Base-by-base conservation (phyloP, 2,113 vertebrate genomes). In the Oryzias javanicus region DNA sequence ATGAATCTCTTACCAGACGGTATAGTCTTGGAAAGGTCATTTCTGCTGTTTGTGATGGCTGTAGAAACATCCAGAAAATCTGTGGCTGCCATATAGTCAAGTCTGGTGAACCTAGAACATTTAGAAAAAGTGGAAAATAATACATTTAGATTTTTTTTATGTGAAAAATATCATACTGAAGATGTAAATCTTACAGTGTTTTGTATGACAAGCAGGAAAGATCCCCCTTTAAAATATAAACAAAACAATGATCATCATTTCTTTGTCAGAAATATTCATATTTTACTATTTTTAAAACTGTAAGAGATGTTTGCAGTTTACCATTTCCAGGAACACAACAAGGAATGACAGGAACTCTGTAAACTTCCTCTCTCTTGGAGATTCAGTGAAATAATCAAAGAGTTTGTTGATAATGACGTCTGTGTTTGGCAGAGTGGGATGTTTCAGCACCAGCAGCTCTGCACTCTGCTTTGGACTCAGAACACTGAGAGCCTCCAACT, bases 111-210 rank as follows among this genome's bases (percentile, higher is more conserved):
- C 29, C 89, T 90, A 61, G 0, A 72, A 22, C 7, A 60, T 35
- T 8, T 3, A 35, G 10, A 35, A 35, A 10, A 12, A 35, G 35
- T 35, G 2, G 8, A 35, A 35, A 35, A 35, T 35, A 1, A 35
- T 8, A 29, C 3, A 27, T 27, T 5, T 27, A 12, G 1, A 2
- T 35, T 35, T 35, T 35, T 12, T 6, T 7, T 1, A 29, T 3
- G 1, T 35, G 35, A 35, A 35, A 12, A 3, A 12, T 35, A 13
- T 35, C 3, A 12, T 12, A 27, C 22, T 22, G 10, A 35, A 35
- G 8, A 35, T 35, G 22, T 55, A n/a, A 66, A 80, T 35, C 89
- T 85, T 35, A 90, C 89, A 90, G 71, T 5, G n/a, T 65, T 78
- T 24, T 83, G 81, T 74, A 85, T 17, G 74, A 51, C 6, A 77